These are phyloP conservation scores for Ctenosaura bakeri DNA, from an alignment of 2,797 vertebrate genomes.

Conservation along the genomic window DNA sequence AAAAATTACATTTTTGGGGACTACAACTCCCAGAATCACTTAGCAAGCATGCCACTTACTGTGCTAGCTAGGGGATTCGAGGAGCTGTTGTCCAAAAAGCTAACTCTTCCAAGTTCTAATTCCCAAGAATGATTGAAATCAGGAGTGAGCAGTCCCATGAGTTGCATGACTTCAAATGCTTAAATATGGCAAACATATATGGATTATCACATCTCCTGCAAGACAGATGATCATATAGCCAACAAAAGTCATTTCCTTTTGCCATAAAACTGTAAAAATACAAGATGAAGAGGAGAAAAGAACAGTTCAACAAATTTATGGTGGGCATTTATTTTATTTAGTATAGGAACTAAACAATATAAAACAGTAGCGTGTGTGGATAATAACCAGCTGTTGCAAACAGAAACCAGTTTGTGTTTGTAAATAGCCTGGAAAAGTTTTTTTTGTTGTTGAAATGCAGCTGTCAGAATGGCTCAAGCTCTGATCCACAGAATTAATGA, in stretches of 20 bases:
- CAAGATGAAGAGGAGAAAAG: background rate
- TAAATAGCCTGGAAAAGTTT: too few species aligned
- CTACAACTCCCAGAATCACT: background rate
- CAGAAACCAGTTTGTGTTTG: background rate
- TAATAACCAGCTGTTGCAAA: background rate
- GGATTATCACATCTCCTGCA: background rate
- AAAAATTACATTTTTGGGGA: background rate
- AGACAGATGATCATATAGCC: background rate
- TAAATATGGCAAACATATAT: background rate
- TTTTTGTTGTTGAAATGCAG: too few species aligned
- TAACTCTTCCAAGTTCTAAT: background rate
- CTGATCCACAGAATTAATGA: too few species aligned
- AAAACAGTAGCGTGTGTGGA: background rate
- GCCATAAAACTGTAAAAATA: background rate
- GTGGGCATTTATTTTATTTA: background rate
- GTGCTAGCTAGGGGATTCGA: background rate
- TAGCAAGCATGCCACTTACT: background rate
- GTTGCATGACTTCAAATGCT: background rate
- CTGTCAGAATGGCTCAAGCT: too few species aligned
- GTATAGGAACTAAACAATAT: background rate
- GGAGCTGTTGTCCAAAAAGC: background rate
- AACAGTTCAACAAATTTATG: background rate
- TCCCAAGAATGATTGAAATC: background rate
- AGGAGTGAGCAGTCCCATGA: background rate
- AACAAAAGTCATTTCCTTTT: background rate